phyloP scores from a whole-genome alignment of 2,113 vertebrate genomes.

The Pao palembangensis region DNA sequence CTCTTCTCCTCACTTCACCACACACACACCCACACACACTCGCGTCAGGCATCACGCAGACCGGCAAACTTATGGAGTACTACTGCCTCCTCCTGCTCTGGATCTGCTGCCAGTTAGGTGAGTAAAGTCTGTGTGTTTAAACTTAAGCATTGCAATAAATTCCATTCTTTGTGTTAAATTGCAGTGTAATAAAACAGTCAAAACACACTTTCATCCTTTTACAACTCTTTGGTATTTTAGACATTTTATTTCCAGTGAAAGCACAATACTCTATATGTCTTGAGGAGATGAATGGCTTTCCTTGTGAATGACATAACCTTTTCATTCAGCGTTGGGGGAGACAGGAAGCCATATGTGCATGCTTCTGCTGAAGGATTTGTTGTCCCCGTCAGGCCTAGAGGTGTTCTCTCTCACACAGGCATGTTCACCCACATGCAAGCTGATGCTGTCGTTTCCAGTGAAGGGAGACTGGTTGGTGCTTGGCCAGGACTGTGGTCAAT shows the following conservation, averaged over 20 bases:
- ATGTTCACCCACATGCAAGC: constrained; percentile 43
- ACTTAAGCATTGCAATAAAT: neutral
- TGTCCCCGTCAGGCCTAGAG: constrained; percentile 24
- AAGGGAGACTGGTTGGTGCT: constrained; percentile 34
- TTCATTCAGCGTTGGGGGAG: constrained; percentile 11
- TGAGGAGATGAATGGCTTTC: constrained; percentile 21
- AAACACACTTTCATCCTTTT: neutral
- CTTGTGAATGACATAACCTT: constrained; percentile 30
- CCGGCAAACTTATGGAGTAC: constrained; percentile 81
- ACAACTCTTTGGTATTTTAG: constrained; percentile 13
- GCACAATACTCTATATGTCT: neutral
- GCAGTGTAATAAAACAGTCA: neutral
- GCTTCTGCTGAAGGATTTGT: constrained; percentile 19
- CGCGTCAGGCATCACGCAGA: constrained; percentile 32
- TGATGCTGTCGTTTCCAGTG: constrained; percentile 49
- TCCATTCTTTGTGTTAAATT: neutral
- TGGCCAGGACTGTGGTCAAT: constrained; percentile 63
- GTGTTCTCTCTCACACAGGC: constrained; percentile 23
- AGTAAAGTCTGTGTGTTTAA: constrained; percentile 50
- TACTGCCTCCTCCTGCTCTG: constrained; percentile 83
- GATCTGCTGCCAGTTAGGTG: constrained; percentile 86
- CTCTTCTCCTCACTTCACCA: constrained; percentile 65
- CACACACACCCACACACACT: constrained; percentile 44
- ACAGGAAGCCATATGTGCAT: constrained; percentile 30
- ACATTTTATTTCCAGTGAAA: neutral